A percentile compares a stretch with the other conserved stretches of the same genome.
These are phyloP conservation scores for Sycophaga agraensis DNA, from an alignment of 1,140 invertebrate species.

Conservation along the genomic window DNA sequence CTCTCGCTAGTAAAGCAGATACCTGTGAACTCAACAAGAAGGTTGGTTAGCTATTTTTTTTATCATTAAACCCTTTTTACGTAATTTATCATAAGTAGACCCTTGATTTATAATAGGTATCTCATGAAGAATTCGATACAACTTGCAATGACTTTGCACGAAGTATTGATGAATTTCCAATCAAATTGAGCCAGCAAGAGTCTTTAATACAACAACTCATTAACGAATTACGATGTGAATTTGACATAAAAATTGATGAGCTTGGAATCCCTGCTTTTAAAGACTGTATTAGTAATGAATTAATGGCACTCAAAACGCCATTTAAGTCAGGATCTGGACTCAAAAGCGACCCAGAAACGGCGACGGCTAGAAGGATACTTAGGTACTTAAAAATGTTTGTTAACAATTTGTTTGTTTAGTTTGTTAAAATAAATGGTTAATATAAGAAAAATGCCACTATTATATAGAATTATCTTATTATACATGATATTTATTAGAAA, in stretches of 20 bases:
- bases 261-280: conserved; percentile 66
- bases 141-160: conserved; percentile 66
- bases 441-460: neutral
- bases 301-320: conserved; percentile 65
- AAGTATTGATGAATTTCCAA: conserved; percentile 64
- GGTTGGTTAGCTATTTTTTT: conserved; percentile 27
- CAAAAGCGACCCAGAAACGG: conserved; percentile 67
- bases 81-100: neutral
- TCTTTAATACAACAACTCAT: conserved; percentile 52
- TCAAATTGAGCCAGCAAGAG: conserved; percentile 65
- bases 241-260: conserved; percentile 69
- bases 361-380: conserved; percentile 67
- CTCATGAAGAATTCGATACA: conserved; percentile 68
- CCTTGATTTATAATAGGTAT: too few relatives aligned
- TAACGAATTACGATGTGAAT: conserved; percentile 66
- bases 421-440: neutral
- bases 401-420: neutral
- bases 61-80: neutral
- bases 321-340: conserved; percentile 61
- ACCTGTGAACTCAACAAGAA: conserved; percentile 66
- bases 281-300: conserved; percentile 65
- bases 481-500: conserved; percentile 53
- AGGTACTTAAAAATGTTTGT: conserved; percentile 46
- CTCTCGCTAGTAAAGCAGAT: conserved; percentile 72
- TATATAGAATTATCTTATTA: neutral